Base-by-base conservation (phyloP, 2,797 vertebrate species). In the Fistularia commersonii region DNA sequence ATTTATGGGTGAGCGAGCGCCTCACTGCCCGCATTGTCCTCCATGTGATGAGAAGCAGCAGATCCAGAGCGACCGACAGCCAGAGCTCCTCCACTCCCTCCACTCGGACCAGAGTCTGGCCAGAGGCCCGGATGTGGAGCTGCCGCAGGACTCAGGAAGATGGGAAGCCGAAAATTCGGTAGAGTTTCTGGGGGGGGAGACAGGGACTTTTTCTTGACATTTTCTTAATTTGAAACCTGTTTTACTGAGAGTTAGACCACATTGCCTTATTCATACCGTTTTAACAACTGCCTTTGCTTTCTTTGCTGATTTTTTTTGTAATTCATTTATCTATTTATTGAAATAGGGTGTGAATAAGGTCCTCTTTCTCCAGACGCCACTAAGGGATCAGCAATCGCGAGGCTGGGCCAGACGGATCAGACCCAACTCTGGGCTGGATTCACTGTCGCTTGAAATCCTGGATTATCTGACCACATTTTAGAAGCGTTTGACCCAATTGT, bases 1-100 rank as follows among this genome's bases (percentile, higher is more conserved):
- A 48, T 42, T 11, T n/a, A 59, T 57, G 63, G 63, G 39, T 51
- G 38, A 11, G 39, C n/a, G n/a, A 72, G 38, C 11, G 0, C 36
- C 48, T 82, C 56, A 72, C 56, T 80, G 61, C 45, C 34, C 51
- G 72, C 61, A 66, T 79, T 81, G 61, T 79, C 51, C 49, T 69
- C 15, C 46, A 51, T 66, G 52, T 34, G 13, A 51, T 9, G 64
- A 70, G 71, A 60, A 50, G 65, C 41, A 41, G 40, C 48, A 40
- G 51, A 68, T 9, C 36, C n/a, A 35, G 36, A 43, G 53, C 48
- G 38, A 34, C 54, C 44, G 1, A 41, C 11, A 41, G 39, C 11
- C 39, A 41, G 39, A 9, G 58, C 69, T 54, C 56, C 48, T 51
- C 51, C 47, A 64, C 59, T 36, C 11, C 8, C 62, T 64, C 41